Evolutionary conservation across 2,888 invertebrate genomes (phyloP).

Genomic region (Drosophila eohydei): DNA sequence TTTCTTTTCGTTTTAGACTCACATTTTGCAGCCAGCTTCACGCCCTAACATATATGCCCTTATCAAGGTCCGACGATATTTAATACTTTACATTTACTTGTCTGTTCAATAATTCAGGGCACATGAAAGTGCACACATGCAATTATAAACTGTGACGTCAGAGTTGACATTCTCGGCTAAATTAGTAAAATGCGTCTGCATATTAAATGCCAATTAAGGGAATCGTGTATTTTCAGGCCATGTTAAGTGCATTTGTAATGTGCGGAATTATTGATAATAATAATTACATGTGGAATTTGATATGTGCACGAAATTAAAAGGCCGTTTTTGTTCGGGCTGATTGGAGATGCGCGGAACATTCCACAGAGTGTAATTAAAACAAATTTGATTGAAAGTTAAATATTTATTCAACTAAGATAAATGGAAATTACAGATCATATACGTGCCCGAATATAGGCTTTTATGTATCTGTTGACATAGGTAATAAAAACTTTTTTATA

Average conservation of each 20-base stretch:
- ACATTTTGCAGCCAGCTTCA: no score
- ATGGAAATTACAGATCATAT: neutral
- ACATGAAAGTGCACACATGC: neutral
- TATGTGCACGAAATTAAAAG: neutral
- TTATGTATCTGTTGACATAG: neutral
- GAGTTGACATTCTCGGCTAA: neutral
- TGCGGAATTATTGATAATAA: neutral
- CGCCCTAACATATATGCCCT: neutral
- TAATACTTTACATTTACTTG: neutral
- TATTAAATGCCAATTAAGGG: constrained; percentile 20
- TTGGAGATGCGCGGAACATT: neutral
- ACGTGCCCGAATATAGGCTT: neutral
- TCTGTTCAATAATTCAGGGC: neutral
- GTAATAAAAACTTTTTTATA: neutral
- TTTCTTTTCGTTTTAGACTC: no score
- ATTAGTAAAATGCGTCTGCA: constrained; percentile 11
- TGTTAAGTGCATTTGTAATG: constrained; percentile 20
- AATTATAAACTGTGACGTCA: constrained; percentile 28
- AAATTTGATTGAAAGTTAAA: neutral
- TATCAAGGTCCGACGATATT: neutral
- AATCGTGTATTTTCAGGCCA: neutral
- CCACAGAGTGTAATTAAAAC: neutral
- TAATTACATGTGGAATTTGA: constrained; percentile 1
- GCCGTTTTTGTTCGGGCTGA: neutral
- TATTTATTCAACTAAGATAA: neutral